A percentile compares a stretch with the other conserved stretches of the same genome.
These are phyloP conservation scores for Castor canadensis DNA, from an alignment of 2,113 vertebrate genomes.

Conservation along the genomic window DNA sequence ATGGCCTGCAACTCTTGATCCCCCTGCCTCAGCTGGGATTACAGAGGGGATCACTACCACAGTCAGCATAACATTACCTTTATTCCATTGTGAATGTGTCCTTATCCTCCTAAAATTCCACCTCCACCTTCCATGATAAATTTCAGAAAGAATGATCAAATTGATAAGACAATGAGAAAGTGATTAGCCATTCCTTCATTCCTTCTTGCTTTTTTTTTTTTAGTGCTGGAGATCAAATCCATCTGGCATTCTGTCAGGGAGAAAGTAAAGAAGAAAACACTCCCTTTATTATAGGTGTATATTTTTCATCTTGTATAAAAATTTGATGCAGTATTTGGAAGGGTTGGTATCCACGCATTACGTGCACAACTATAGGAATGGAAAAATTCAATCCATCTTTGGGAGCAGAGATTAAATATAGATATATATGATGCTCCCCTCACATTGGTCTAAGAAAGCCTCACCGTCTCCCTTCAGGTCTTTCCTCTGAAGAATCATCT, in stretches of 20 bases:
- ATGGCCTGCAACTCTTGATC: too few species aligned
- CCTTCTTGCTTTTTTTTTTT: too few species aligned
- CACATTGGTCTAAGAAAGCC: conserved; percentile 11
- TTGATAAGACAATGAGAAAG: background rate
- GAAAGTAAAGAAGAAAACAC: background rate
- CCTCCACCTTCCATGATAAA: conserved; percentile 12
- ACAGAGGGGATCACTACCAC: background rate
- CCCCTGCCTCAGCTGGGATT: background rate
- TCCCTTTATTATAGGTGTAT: conserved; percentile 26
- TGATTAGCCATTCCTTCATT: conserved; percentile 16
- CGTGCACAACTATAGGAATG: background rate
- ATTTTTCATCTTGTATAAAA: conserved; percentile 55
- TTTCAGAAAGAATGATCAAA: background rate
- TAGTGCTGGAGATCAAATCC: too few species aligned
- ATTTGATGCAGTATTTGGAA: conserved; percentile 38
- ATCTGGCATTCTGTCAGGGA: conserved; percentile 14
- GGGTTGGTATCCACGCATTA: background rate
- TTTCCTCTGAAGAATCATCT: conserved; percentile 47
- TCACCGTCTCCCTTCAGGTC: conserved; percentile 36
- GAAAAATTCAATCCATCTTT: conserved; percentile 37
- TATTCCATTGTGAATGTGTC: background rate
- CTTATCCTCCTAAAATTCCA: conserved; percentile 24
- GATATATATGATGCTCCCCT: background rate
- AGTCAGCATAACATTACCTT: background rate
- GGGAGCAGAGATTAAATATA: conserved; percentile 58